Base-by-base conservation (phyloP, 2,797 vertebrate species). In the Lepilemur septentrionalis region DNA sequence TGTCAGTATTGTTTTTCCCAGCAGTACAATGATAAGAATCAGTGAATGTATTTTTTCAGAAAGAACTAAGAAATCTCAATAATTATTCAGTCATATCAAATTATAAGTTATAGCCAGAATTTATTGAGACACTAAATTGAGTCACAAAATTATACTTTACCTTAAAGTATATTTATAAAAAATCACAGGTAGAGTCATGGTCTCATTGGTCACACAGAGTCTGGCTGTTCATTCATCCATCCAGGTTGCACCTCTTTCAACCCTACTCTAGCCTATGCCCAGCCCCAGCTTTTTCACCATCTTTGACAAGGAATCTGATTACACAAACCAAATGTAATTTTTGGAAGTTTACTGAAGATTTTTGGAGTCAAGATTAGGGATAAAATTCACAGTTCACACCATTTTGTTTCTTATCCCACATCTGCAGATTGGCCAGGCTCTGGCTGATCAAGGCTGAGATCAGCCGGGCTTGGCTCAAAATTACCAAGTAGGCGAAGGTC, bases 41-140 rank as follows among this genome's bases (percentile, higher is more conserved):
- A 95, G 38, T 70, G 46, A 81, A 43, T 48, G 7, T 35, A 30
- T 84, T 57, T 85, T 95, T 91, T 84, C 11, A 46, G 55, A 75
- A 85, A 76, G 67, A 89, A 93, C 65, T 65, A 86, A 96, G 88
- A 84, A 63, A 81, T 93, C 28, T 93, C 28, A 73, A n/a, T 38
- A 57, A 52, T 85, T 18, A 76, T 76, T 91, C 12, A 70, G 52
- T 55, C 28, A 81, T 65, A 52, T 61, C 30, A 92, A 52, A 57
- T 93, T 80, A 81, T 70, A 81, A 81, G 65, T 89, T 81, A 81
- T 4, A 84, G 12, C 0, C 38, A 76, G 18, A 80, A 91, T 81
- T 70, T 61, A 59, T 7, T n/a, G 43, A 81, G n/a, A 75, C 28
- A 59, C 38, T 85, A 50, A 59, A 69, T 13, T 75, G 52, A 80